Evolutionary conservation across 2,797 vertebrate genomes (phyloP).

Genomic region (Hippocampus kuda): DNA sequence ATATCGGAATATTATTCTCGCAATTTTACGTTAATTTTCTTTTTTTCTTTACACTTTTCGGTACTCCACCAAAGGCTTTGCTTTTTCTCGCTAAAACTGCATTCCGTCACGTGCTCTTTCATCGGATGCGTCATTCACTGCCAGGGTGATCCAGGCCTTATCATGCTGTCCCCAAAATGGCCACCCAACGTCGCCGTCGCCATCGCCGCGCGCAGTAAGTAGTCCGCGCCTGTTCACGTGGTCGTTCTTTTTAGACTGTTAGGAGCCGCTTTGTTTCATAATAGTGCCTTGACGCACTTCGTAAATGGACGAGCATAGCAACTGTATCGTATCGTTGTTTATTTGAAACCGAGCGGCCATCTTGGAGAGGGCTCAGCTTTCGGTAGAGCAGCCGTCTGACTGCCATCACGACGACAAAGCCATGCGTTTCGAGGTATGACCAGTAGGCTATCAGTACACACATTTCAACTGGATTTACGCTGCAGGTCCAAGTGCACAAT

Average conservation of each 20-base stretch:
- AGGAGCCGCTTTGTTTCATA: conserved; percentile 60
- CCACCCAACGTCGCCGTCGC: conserved; percentile 51
- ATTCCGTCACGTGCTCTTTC: background rate
- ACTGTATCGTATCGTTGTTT: conserved; percentile 28
- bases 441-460: background rate
- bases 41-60: background rate
- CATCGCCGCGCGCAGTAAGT: conserved; percentile 36
- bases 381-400: conserved; percentile 38
- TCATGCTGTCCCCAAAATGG: conserved; percentile 40
- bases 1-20: background rate
- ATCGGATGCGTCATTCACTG: background rate
- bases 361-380: conserved; percentile 33
- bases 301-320: conserved; percentile 58
- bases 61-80: background rate
- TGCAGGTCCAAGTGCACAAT: background rate
- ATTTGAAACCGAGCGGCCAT: conserved; percentile 31
- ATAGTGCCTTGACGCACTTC: conserved; percentile 70
- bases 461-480: background rate
- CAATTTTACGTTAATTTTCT: background rate
- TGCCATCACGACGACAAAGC: conserved; percentile 50
- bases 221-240: conserved; percentile 43
- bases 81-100: background rate
- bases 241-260: conserved; percentile 48
- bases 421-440: conserved; percentile 54
- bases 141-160: conserved; percentile 1